Evolutionary conservation across 2,888 invertebrate genomes (phyloP).

Genomic region (Agrochola lota): DNA sequence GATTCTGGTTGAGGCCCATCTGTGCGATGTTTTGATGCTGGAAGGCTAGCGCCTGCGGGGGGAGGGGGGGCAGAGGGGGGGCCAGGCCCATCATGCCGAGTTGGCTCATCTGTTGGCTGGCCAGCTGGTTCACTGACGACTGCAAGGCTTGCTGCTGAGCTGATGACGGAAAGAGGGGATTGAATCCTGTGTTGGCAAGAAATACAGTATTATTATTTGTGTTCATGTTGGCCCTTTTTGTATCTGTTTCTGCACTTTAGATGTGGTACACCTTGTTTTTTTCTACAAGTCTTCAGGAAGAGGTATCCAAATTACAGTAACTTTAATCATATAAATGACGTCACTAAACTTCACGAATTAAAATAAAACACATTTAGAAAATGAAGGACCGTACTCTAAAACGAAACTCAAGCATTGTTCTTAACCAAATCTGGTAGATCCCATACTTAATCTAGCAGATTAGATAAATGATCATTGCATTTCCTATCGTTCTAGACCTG

Average conservation of each 20-base stretch:
- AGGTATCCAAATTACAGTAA: too few species aligned
- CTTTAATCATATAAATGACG: too few species aligned
- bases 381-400: too few species aligned
- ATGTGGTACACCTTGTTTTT: neutral
- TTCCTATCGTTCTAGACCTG: too few species aligned
- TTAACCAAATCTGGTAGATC: too few species aligned
- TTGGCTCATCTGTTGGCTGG: slow-evolving; percentile 76
- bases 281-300: too few species aligned
- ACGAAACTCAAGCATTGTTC: too few species aligned
- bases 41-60: slow-evolving; percentile 59
- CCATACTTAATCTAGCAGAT: too few species aligned
- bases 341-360: too few species aligned
- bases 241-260: slow-evolving; percentile 49
- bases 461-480: too few species aligned
- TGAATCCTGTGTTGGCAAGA: slow-evolving; percentile 61
- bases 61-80: slow-evolving; percentile 70
- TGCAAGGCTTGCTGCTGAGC: slow-evolving; percentile 85
- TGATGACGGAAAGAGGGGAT: slow-evolving; percentile 69
- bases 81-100: slow-evolving; percentile 80
- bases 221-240: slow-evolving; percentile 36
- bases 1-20: slow-evolving; percentile 83
- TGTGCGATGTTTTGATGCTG: slow-evolving; percentile 79
- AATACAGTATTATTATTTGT: slow-evolving; percentile 45
- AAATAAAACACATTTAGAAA: too few species aligned
- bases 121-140: slow-evolving; percentile 76